Percentiles rank a stretch among this genome's conserved stretches.
These are phyloP conservation scores for Rhea pennata DNA, from an alignment of 2,113 vertebrate species.

Conservation along the genomic window DNA sequence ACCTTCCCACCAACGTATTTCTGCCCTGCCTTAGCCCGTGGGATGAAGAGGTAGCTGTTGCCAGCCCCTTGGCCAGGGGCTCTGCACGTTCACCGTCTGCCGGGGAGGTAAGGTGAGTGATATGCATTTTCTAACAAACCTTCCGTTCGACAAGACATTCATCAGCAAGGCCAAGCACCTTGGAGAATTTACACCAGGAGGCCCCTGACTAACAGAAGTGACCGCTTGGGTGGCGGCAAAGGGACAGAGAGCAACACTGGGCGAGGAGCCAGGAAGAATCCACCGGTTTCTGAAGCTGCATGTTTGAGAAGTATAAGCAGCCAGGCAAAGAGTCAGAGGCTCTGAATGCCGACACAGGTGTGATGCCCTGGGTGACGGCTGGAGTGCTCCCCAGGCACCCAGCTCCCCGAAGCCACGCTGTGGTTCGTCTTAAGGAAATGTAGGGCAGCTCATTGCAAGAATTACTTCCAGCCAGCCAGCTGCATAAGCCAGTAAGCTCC, in stretches of 20 bases:
- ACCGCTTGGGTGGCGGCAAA: not conserved
- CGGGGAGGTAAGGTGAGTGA: not conserved
- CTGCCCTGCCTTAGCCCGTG: not conserved
- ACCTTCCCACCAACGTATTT: not conserved
- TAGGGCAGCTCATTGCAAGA: not conserved
- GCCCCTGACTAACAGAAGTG: not conserved
- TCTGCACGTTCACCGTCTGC: not conserved
- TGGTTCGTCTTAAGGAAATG: not conserved
- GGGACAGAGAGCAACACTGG: not conserved
- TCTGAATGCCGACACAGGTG: fast-evolving
- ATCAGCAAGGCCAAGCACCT: not conserved
- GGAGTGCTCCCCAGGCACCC: fast-evolving
- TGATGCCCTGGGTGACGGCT: not conserved
- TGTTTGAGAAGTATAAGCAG: not conserved
- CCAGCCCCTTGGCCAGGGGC: too few species aligned
- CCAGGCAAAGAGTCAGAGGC: not conserved
- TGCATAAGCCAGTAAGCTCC: not conserved
- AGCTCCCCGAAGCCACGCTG: not conserved
- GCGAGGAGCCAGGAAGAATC: not conserved
- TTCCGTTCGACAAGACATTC: not conserved
- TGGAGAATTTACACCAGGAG: not conserved
- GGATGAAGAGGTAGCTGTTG: not conserved
- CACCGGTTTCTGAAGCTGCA: not conserved
- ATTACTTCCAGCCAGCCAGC: not conserved
- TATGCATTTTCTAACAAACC: not conserved